Evolutionary conservation across 1,140 invertebrate species (phyloP), one percentile per base, ranked within the genome.

Genomic region (Cotesia glomerata): DNA sequence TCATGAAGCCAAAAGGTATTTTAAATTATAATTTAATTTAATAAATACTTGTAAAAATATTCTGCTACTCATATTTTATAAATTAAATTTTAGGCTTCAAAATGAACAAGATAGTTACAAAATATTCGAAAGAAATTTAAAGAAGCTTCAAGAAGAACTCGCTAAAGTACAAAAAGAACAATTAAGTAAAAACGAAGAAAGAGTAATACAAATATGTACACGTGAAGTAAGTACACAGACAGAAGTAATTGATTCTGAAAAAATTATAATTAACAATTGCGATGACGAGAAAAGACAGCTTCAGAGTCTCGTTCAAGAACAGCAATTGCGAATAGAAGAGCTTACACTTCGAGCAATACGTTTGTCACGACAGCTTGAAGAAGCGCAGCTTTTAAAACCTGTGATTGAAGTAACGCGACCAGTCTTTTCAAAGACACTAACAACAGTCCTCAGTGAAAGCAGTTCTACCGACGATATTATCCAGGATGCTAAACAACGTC

Each of bases 391-490:
- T 4, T 52, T 72, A 3, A 78, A 67, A 73, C 26, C 71, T 2
- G 56, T 11, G 5, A 0, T 74, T 0, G 77, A 82, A 64, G 34
- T 80, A 16, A 71, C 79, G 8, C 14, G 54, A 14, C 63, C 75
- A 5, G 35, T 69, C 70, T 54, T 76, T 64, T 52, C 63, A 14
- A 80, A 79, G 51, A 58, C 68, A 0, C 36, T 14, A 26, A 84
- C 80, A 32, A 82, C 79, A 11, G 59, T 84, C 35, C 71, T 86
- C 2, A 86, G 85, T 51, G 86, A 87, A 71, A 84, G 80, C 9
- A 87, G 86, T 74, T 87, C 85, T 0, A 86, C 85, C 0, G 86
- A 87, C 51, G 85, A 87, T 72, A 86, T 87, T 18, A 73, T 87
- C 32, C 83, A 85, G 18, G 86, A 87, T 72, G 86, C 86, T 2